phyloP scores from a whole-genome alignment of 2,113 vertebrate species.

The Nannobrachium achirus region DNA sequence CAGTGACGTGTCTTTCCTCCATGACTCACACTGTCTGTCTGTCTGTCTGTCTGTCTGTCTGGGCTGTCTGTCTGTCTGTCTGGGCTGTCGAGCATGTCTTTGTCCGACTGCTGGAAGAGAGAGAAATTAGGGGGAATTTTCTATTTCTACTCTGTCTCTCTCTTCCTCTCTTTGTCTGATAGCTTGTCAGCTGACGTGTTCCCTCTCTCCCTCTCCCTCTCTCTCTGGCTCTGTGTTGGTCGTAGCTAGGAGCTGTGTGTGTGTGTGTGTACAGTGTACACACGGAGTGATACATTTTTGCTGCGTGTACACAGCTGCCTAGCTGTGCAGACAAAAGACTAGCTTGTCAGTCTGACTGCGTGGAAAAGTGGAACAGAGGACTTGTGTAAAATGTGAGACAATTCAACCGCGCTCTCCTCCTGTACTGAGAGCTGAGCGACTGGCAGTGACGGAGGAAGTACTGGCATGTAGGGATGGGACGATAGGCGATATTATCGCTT shows the following conservation, averaged over 20 bases:
- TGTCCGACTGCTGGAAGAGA: conserved; percentile 3
- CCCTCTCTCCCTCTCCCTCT: conserved; percentile 27
- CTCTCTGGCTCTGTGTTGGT: conserved; percentile 50
- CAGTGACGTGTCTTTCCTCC: too few species aligned
- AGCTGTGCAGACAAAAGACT: conserved; percentile 61
- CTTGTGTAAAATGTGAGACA: conserved; percentile 2
- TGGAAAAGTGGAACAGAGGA: neutral
- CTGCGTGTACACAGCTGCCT: conserved; percentile 72
- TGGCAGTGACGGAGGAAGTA: too few species aligned
- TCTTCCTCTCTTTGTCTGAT: neutral
- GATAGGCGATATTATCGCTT: too few species aligned
- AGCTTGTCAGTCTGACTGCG: conserved; percentile 45
- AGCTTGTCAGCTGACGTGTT: neutral
- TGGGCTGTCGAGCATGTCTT: neutral
- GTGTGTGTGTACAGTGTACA: conserved; percentile 65
- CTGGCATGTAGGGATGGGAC: too few species aligned
- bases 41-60: too few species aligned
- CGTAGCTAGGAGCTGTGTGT: conserved; percentile 55
- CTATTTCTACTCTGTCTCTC: conserved; percentile 13
- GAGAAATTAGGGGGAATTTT: neutral
- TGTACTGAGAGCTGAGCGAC: too few species aligned
- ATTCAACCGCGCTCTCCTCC: too few species aligned
- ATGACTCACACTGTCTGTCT: too few species aligned
- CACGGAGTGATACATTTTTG: conserved; percentile 76
- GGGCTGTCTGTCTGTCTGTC: conserved; percentile 23